phyloP scores from a whole-genome alignment of 2,797 vertebrate genomes.

The Liparis tanakae region DNA sequence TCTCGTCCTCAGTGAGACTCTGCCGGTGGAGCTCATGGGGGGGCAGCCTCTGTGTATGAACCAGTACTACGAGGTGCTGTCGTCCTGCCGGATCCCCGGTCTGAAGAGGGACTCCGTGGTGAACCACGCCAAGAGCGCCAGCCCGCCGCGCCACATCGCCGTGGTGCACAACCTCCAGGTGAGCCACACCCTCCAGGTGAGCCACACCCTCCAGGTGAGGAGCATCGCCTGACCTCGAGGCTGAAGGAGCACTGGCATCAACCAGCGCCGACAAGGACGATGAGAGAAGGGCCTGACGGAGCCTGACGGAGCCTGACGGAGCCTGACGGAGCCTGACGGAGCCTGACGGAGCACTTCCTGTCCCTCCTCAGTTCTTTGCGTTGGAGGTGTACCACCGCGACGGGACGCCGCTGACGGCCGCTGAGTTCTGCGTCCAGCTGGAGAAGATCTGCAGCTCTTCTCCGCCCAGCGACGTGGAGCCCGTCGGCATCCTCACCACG shows the following conservation, averaged over 20 bases:
- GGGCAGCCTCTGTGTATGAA: slow-evolving; percentile 94
- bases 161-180: slow-evolving; percentile 96
- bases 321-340: too few relatives aligned
- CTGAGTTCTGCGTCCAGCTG: slow-evolving; percentile 91
- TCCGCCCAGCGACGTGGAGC: slow-evolving; percentile 85
- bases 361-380: slow-evolving; percentile 88
- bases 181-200: slow-evolving; percentile 93
- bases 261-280: too few relatives aligned
- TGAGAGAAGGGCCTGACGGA: too few relatives aligned
- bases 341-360: background rate
- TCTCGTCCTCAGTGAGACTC: slow-evolving; percentile 87
- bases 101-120: slow-evolving; percentile 88
- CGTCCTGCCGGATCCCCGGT: slow-evolving; percentile 93
- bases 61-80: slow-evolving; percentile 96
- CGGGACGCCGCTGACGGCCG: slow-evolving; percentile 85
- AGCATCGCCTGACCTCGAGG: background rate
- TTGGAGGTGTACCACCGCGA: slow-evolving; percentile 92
- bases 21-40: slow-evolving; percentile 91
- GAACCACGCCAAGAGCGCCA: slow-evolving; percentile 87
- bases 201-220: slow-evolving; percentile 93
- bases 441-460: slow-evolving; percentile 93
- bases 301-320: too few relatives aligned
- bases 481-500: slow-evolving; percentile 93
- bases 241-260: background rate
- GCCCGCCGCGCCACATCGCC: slow-evolving; percentile 88